Base-by-base conservation (phyloP, 2,888 invertebrate genomes). In the Mellilla xanthometata region DNA sequence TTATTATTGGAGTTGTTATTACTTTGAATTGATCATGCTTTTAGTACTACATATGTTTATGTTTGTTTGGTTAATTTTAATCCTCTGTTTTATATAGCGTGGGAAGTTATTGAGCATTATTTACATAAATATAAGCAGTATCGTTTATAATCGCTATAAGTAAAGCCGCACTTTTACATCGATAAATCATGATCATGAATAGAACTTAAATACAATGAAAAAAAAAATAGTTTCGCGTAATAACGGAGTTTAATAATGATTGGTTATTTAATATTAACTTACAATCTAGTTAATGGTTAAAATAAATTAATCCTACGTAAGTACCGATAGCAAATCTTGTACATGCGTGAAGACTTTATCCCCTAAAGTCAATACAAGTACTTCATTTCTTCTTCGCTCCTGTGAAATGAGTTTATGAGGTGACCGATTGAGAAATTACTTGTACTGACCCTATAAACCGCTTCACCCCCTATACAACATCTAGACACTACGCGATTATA, bases 321-420 rank as follows among this genome's bases (percentile, higher is more conserved):
- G 68, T 78, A 77, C 69, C 63, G 78, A 72, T 72, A 72, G 60
- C 63, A 64, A 68, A 58, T 54, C 62, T 54, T 54, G 88, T 83
- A 88, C 88, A 82, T 88, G 84, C 84, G 66, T 68, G 68, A 71
- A 83, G 88, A 85, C 89, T 89, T 89, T 89, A 86, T 73, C 68
- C 69, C 68, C 75, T 85, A 89, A 89, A 89, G 89, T 69, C 89
- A 75, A 77, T 74, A 87, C 89, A 86, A 86, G 86, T 89, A 88
- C 89, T 72, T 66, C 67, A 55, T 60, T 68, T 57, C 57, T 27
- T 56, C 62, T 68, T 71, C 65, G 64, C 65, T 65, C 58, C 57
- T 61, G 61, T 56, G 60, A 65, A 58, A 41, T 54, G 47, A 54
- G 49, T 43, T 45, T 50, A 58, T 46, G 56, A 32, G 38, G 38